phyloP scores from a whole-genome alignment of 53 echinoderm and acorn worm species.

The Zoroaster sp. region DNA sequence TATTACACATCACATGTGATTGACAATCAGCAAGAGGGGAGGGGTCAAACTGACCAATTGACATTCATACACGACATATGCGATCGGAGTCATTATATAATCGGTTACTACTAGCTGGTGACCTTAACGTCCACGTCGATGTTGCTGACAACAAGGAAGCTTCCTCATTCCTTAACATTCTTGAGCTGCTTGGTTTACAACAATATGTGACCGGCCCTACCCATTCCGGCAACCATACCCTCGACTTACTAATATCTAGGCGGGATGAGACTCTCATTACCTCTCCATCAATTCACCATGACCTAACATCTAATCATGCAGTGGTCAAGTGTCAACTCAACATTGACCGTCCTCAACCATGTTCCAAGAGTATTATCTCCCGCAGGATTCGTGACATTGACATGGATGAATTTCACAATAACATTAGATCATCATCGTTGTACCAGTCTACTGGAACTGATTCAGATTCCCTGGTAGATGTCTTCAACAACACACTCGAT shows the following conservation, averaged over 20 bases:
- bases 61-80: too few relatives aligned
- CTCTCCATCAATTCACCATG: not conserved
- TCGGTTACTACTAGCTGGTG: too few relatives aligned
- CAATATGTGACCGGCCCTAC: too few relatives aligned
- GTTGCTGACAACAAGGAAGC: too few relatives aligned
- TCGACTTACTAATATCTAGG: not conserved
- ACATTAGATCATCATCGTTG: not conserved
- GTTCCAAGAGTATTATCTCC: not conserved
- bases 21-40: too few relatives aligned
- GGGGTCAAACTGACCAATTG: too few relatives aligned
- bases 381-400: not conserved
- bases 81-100: too few relatives aligned
- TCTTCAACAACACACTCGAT: not conserved
- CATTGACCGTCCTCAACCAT: not conserved
- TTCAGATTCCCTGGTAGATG: not conserved
- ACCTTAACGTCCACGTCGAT: too few relatives aligned
- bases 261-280: not conserved
- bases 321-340: not conserved
- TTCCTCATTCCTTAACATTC: too few relatives aligned
- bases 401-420: not conserved
- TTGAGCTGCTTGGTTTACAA: too few relatives aligned
- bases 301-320: not conserved
- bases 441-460: not conserved
- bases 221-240: not conserved
- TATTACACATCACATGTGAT: too few relatives aligned